Evolutionary conservation across 2,888 invertebrate genomes (phyloP).

Genomic region (Parnassius apollo): DNA sequence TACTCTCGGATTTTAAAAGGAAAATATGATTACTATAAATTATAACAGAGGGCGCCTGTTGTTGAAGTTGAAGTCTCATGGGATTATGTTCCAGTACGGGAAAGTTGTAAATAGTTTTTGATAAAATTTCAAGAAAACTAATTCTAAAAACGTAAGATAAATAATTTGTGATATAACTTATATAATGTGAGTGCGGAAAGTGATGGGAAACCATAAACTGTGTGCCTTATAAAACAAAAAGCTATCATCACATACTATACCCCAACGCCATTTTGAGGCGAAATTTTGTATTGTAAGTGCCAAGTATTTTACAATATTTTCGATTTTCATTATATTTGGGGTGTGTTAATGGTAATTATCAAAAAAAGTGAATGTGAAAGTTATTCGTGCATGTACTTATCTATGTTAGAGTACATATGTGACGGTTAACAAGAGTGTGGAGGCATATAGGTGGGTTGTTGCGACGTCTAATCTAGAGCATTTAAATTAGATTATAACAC

Average conservation of each 20-base stretch:
- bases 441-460: constrained; percentile 69
- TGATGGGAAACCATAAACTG: constrained; percentile 61
- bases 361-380: constrained; percentile 49
- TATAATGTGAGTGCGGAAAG: constrained; percentile 57
- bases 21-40: constrained; percentile 10
- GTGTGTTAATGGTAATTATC: constrained; percentile 48
- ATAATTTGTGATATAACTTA: constrained; percentile 57
- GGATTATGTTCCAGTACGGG: constrained; percentile 58
- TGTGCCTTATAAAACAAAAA: constrained; percentile 77
- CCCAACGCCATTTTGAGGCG: constrained; percentile 83
- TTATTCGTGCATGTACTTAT: constrained; percentile 37
- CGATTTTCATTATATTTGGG: constrained; percentile 49
- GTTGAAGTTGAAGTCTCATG: constrained; percentile 30
- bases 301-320: constrained; percentile 80
- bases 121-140: constrained; percentile 52
- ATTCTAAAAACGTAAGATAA: constrained; percentile 44
- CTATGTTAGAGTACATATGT: constrained; percentile 43
- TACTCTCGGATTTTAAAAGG: constrained; percentile 7
- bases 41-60: constrained; percentile 38
- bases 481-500: constrained; percentile 69
- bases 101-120: constrained; percentile 79
- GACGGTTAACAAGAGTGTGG: constrained; percentile 51
- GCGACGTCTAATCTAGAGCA: constrained; percentile 58
- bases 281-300: constrained; percentile 82
- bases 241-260: constrained; percentile 81